Conservation (phyloP, 2,888 invertebrate species). For the Pocota personata region DNA sequence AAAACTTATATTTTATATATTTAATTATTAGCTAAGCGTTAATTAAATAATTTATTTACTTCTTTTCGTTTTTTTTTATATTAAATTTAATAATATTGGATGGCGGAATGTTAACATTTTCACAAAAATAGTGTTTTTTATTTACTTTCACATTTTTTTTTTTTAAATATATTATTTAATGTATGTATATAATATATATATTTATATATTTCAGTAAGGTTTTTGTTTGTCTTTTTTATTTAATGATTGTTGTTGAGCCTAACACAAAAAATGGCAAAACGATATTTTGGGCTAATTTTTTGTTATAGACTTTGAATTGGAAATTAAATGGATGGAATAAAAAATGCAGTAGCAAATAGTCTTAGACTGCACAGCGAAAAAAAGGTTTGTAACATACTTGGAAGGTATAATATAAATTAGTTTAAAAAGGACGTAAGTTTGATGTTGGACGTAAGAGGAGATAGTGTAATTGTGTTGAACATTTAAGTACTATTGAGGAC, state of each 20-base stretch:
- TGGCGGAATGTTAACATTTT: slow-evolving; percentile 77
- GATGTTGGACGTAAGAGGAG: slow-evolving; percentile 38
- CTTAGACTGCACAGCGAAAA: background rate
- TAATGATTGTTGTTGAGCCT: slow-evolving; percentile 75
- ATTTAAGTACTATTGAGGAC: background rate
- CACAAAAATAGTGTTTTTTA: slow-evolving; percentile 75
- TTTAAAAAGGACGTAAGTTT: slow-evolving; percentile 44
- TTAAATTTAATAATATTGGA: slow-evolving; percentile 75
- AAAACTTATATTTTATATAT: slow-evolving; percentile 62
- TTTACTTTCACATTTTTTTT: slow-evolving; percentile 58
- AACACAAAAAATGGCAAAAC: slow-evolving; percentile 60
- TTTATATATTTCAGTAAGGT: slow-evolving; percentile 59
- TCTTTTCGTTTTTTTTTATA: slow-evolving; percentile 42
- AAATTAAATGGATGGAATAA: slow-evolving; percentile 57
- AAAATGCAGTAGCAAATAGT: slow-evolving; percentile 1
- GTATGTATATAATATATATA: slow-evolving; percentile 63
- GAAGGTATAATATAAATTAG: background rate
- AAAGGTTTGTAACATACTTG: background rate
- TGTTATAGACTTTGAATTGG: background rate
- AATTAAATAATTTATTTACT: slow-evolving; percentile 64
- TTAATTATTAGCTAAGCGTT: slow-evolving; percentile 72
- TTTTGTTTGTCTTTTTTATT: slow-evolving; percentile 59
- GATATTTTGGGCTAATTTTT: slow-evolving; percentile 34
- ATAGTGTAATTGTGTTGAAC: background rate
- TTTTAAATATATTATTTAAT: slow-evolving; percentile 57